These are phyloP conservation scores for Artibeus jamaicensis DNA, from an alignment of 2,797 vertebrate species.

Conservation along the genomic window DNA sequence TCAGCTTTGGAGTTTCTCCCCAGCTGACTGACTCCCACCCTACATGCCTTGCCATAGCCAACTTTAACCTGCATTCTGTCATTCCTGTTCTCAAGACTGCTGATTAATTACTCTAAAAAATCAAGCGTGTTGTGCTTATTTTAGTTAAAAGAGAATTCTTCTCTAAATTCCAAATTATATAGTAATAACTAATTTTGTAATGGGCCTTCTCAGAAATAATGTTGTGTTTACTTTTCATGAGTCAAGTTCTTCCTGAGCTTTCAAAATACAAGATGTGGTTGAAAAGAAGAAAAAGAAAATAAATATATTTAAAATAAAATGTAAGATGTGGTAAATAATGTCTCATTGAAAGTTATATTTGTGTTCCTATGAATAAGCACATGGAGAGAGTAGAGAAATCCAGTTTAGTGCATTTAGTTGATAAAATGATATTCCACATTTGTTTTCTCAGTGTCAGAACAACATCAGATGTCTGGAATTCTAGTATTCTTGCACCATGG, in stretches of 20 bases:
- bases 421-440: not conserved
- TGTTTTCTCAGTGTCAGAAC: not conserved
- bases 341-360: not conserved
- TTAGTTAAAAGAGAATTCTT: slow-evolving; percentile 28
- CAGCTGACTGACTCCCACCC: not conserved
- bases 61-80: not conserved
- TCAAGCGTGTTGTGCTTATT: not conserved
- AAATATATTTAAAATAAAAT: not conserved
- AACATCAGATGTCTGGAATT: not conserved
- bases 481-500: not conserved
- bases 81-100: not conserved
- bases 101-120: not conserved
- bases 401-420: not conserved
- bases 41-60: not conserved
- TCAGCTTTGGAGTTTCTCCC: not conserved
- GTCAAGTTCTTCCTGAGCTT: not conserved
- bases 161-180: slow-evolving; percentile 24
- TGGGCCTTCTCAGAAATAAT: not conserved
- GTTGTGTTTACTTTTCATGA: slow-evolving; percentile 33
- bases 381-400: rapidly evolving
- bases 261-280: not conserved
- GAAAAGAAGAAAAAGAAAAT: not conserved
- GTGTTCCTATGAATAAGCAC: not conserved
- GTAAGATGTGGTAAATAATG: not conserved
- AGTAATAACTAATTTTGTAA: not conserved